A percentile compares a stretch with the other conserved stretches of the same genome.
phyloP scores from a whole-genome alignment of 2,113 vertebrate species.

The Grallaria varia region DNA sequence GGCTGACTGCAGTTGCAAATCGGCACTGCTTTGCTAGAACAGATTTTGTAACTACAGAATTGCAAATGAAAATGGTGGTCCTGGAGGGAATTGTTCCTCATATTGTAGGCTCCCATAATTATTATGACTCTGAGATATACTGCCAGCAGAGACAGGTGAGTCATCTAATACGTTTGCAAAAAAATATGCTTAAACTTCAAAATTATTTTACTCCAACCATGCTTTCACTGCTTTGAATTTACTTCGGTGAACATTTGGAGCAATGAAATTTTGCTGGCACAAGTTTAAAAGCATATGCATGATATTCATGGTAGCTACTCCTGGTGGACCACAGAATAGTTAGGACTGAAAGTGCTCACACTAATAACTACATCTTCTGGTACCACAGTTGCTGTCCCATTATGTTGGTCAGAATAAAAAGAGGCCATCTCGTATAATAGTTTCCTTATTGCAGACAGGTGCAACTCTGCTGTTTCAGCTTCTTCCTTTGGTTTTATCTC shows the following conservation, averaged over 20 bases:
- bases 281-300: neutral
- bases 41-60: neutral
- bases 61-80: neutral
- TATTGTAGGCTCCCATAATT: neutral
- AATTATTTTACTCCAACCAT: neutral
- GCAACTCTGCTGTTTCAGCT: neutral
- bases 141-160: neutral
- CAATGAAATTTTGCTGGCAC: neutral
- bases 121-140: neutral
- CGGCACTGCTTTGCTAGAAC: neutral
- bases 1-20: neutral
- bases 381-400: neutral
- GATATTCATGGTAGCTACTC: neutral
- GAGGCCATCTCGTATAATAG: neutral
- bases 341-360: neutral
- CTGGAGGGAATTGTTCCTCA: neutral
- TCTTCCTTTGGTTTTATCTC: neutral
- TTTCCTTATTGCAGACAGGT: neutral
- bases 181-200: neutral
- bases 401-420: neutral
- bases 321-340: neutral
- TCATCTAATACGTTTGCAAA: neutral
- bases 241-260: slow-evolving; percentile 13
- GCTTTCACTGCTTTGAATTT: neutral
- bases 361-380: neutral